Conservation (phyloP, 2,888 invertebrate species). For the Branchinecta sandiegonensis region DNA sequence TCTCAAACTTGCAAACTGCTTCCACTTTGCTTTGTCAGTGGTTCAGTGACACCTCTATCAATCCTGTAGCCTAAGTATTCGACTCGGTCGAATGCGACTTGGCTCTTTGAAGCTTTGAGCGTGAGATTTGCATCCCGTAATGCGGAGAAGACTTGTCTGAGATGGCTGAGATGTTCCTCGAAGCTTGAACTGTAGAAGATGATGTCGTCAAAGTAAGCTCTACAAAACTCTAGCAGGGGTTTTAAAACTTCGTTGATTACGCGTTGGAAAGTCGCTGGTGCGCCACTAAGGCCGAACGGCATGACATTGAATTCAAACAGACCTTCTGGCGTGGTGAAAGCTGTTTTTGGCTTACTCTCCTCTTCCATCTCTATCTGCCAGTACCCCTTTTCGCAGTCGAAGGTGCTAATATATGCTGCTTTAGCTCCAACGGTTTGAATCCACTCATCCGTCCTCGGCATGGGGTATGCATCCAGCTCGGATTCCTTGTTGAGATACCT, state of each 20-base stretch:
- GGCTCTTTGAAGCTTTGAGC: not conserved
- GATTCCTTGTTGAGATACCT: not conserved
- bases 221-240: not conserved
- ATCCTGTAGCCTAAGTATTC: not conserved
- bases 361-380: not conserved
- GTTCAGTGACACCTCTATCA: not conserved
- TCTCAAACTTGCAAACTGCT: not conserved
- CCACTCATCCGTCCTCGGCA: not conserved
- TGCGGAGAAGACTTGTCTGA: not conserved
- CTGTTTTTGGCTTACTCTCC: not conserved
- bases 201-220: not conserved
- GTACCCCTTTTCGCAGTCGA: not conserved
- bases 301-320: not conserved
- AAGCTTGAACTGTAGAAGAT: not conserved
- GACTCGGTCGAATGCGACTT: not conserved
- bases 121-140: not conserved
- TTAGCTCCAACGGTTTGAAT: not conserved
- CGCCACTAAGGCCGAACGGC: not conserved
- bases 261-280: not conserved
- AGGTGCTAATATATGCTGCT: not conserved
- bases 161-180: slow-evolving; percentile 2
- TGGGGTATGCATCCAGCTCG: not conserved
- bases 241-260: not conserved
- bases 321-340: not conserved
- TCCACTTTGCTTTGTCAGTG: not conserved